These are phyloP conservation scores for Cataglyphis altisquamis DNA, from an alignment of 2,888 invertebrate species.

Conservation along the genomic window DNA sequence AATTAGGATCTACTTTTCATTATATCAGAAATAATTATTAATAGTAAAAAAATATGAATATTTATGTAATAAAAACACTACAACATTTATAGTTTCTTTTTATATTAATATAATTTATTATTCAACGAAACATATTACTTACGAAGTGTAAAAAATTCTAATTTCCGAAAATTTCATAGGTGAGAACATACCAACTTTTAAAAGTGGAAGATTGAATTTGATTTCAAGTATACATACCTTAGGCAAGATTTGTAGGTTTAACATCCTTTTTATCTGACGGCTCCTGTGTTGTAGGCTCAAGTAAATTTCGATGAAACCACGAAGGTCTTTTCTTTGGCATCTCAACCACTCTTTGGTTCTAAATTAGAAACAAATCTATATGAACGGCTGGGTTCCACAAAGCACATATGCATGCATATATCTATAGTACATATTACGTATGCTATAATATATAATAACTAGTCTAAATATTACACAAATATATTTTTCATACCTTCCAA, in stretches of 20 bases:
- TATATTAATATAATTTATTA: conserved; percentile 1
- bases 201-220: neutral
- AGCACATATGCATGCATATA: too few relatives aligned
- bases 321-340: conserved; percentile 94
- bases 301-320: conserved; percentile 95
- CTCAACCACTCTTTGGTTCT: conserved; percentile 93
- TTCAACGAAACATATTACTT: neutral
- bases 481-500: conserved; percentile 83
- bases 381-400: neutral
- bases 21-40: neutral
- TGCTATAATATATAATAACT: too few relatives aligned
- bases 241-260: conserved; percentile 87
- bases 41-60: neutral
- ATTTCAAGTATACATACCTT: neutral
- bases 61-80: neutral
- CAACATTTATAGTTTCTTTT: neutral
- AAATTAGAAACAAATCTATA: conserved; percentile 64
- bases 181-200: neutral
- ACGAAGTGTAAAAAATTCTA: neutral
- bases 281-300: conserved; percentile 92
- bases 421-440: too few relatives aligned
- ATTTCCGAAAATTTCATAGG: neutral
- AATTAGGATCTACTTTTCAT: neutral
- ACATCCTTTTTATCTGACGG: conserved; percentile 91
- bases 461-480: neutral